Base-by-base conservation (phyloP, 2,797 vertebrate genomes). In the Glyptemys insculpta region DNA sequence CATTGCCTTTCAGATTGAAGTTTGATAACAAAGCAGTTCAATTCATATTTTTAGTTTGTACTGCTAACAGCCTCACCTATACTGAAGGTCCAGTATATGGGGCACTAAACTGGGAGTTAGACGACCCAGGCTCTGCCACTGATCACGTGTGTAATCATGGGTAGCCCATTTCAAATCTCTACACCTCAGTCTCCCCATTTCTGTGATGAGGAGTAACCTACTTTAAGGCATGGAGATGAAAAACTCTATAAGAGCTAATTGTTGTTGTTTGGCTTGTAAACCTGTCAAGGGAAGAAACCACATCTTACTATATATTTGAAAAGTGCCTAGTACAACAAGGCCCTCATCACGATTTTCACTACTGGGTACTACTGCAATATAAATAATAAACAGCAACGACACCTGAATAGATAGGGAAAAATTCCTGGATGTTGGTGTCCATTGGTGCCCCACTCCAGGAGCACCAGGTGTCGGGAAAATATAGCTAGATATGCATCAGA, bases 401-500 rank as follows among this genome's bases (percentile, higher is more conserved):
- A 41, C 19, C n/a, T 72, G 65, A 41, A 23, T 72, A 41, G n/a
- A 37, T 72, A 37, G n/a, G n/a, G 10, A 3, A 6, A 23, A 72
- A 23, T 12, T 72, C 65, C 21, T 72, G 65, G 65, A 12, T 41
- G n/a, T 19, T 72, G 65, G 8, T 72, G n/a, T 41, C 65, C 21
- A 1, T 21, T 41, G 65, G 65, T 37, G n/a, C 47, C 29, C 76
- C 16, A 49, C 14, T 49, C 25, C 47, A 50, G 27, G 44, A 78
- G 53, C 53, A 12, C 37, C 1, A 0, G 5, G 53, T 65, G 29
- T 31, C 18, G 2, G 57, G 47, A 14, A 85, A 76, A 1, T 44
- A 2, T 68, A 5, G 0, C 9, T 4, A 65, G 21, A 1, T 50
- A 1, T 34, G 53, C 27, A 16, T 78, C 16, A 29, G 47, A 62